Percentiles rank a stretch among this genome's conserved stretches.
Evolutionary conservation across 2,888 invertebrate species (phyloP).

Genomic region (Dascillus cervinus): DNA sequence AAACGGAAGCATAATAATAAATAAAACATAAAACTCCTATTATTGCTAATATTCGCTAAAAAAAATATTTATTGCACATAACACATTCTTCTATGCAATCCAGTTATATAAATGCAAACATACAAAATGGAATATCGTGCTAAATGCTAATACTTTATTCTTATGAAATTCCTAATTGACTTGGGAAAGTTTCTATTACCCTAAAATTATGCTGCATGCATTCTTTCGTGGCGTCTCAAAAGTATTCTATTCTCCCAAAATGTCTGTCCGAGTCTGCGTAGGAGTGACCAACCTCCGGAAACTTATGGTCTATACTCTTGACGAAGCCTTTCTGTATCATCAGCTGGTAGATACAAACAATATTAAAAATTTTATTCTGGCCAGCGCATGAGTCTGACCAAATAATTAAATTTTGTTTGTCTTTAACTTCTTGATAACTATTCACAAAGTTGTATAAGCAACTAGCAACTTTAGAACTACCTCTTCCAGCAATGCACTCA

Average conservation of each 20-base stretch:
- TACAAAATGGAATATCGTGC: too few relatives aligned
- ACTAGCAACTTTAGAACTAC: too few relatives aligned
- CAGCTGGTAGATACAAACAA: constrained; percentile 17
- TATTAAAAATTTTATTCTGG: constrained; percentile 17
- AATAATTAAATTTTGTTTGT: constrained; percentile 4
- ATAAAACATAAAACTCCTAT: too few relatives aligned
- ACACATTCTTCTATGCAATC: too few relatives aligned
- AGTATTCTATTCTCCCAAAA: too few relatives aligned
- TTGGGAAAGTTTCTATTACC: too few relatives aligned
- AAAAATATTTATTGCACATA: too few relatives aligned
- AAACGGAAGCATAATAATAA: too few relatives aligned
- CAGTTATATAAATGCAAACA: too few relatives aligned
- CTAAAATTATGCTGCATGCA: not conserved
- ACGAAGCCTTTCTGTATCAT: constrained; percentile 21
- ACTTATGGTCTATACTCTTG: constrained; percentile 26
- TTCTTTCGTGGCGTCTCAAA: constrained; percentile 14
- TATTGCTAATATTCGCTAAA: too few relatives aligned
- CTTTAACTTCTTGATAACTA: constrained; percentile 1
- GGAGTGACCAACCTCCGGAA: constrained; percentile 27
- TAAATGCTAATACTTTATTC: too few relatives aligned
- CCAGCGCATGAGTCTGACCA: constrained; percentile 5
- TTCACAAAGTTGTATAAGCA: constrained; percentile 3
- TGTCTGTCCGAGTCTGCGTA: constrained; percentile 26
- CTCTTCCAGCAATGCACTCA: constrained; percentile 4
- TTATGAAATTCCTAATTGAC: too few relatives aligned